Conservation (phyloP, 1,140 invertebrate species). For the Ericerus pela region DNA sequence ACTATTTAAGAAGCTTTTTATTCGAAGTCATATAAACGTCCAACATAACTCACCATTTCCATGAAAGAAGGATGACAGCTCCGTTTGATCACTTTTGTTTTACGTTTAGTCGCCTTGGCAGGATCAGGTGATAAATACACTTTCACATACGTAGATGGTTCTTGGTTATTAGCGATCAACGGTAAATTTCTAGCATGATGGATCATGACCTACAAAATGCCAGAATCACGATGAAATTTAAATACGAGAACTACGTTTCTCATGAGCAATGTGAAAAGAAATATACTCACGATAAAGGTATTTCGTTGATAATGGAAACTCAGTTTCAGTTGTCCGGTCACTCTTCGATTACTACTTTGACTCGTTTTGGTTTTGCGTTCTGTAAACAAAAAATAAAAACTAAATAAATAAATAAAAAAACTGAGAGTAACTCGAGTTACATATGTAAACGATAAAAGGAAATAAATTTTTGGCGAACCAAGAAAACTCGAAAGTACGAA, state of each 20-base stretch:
- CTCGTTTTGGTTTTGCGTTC: not conserved
- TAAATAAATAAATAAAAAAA: not conserved
- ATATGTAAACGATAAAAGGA: too few species aligned
- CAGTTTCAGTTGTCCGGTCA: constrained; percentile 56
- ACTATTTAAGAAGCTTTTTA: not conserved
- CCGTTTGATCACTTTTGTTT: constrained; percentile 82
- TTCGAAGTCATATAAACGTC: not conserved
- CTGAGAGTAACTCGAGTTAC: too few species aligned
- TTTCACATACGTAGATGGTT: constrained; percentile 86
- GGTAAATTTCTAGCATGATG: constrained; percentile 75
- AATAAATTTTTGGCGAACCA: too few species aligned
- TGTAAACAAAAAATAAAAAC: not conserved
- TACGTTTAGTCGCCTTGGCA: constrained; percentile 81
- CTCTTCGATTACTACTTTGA: constrained; percentile 11
- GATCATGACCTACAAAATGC: constrained; percentile 48
- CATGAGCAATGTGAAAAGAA: too few species aligned
- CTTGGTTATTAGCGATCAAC: constrained; percentile 49
- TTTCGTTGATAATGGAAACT: constrained; percentile 68
- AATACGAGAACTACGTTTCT: too few species aligned
- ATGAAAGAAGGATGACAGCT: constrained; percentile 93
- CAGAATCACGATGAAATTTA: too few species aligned
- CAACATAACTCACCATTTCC: constrained; percentile 64
- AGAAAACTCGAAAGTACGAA: constrained; percentile 19
- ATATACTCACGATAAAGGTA: constrained; percentile 39
- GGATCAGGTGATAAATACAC: constrained; percentile 79